Conservation (phyloP, 2,113 vertebrate species). For the Lepus timidus region DNA sequence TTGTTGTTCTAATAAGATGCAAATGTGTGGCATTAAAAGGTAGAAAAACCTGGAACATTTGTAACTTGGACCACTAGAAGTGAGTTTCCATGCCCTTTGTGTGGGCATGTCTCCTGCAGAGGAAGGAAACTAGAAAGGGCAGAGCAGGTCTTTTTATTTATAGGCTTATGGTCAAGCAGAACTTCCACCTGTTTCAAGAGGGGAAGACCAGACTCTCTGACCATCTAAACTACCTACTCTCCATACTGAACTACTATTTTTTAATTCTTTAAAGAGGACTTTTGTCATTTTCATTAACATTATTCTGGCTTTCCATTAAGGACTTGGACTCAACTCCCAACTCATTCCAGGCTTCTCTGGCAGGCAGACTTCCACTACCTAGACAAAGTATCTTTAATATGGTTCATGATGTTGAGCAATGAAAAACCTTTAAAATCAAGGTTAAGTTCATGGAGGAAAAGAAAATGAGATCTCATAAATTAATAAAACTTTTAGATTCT, state of each 20-base stretch:
- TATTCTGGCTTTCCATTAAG: constrained; percentile 27
- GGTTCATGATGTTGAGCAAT: background rate
- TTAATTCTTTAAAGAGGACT: background rate
- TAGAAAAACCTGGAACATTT: background rate
- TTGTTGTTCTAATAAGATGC: background rate
- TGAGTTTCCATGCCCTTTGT: background rate
- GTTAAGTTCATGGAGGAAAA: background rate
- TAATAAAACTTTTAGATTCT: constrained; percentile 28
- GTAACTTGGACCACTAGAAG: background rate
- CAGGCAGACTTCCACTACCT: background rate
- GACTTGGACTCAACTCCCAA: background rate
- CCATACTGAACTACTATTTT: background rate
- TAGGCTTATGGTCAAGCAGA: background rate
- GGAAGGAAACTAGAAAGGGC: background rate
- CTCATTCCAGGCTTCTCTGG: background rate
- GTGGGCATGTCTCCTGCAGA: background rate
- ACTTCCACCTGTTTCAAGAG: constrained; percentile 33
- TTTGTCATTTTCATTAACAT: background rate
- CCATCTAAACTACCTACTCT: constrained; percentile 14
- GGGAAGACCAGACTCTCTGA: background rate
- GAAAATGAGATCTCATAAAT: background rate
- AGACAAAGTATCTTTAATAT: background rate
- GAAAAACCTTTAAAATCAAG: constrained; percentile 14
- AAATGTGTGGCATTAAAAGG: background rate
- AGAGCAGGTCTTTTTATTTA: background rate